phyloP scores from a whole-genome alignment of 2,888 invertebrate genomes.

The Deroplatys truncata region DNA sequence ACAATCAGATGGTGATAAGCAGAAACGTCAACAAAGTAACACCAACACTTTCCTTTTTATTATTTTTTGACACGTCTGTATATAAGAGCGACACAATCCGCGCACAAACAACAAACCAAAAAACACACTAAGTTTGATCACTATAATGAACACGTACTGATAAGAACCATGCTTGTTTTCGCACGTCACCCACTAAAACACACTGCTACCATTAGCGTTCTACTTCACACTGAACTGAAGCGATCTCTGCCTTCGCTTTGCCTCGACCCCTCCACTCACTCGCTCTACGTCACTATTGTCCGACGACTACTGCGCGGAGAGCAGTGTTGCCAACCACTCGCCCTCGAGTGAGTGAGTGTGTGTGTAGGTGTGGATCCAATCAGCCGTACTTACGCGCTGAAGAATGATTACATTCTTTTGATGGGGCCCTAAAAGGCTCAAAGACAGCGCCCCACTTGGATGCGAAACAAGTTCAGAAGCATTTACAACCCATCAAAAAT shows the following conservation, averaged over 20 bases:
- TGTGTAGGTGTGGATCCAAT: neutral
- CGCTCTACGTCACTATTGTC: neutral
- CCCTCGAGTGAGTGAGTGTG: neutral
- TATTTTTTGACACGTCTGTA: neutral
- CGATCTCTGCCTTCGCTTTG: neutral
- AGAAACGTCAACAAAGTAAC: neutral
- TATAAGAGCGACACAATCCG: neutral
- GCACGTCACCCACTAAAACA: neutral
- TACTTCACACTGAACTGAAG: neutral
- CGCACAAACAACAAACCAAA: neutral
- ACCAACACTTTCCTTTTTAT: neutral
- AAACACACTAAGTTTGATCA: neutral
- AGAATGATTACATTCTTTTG: neutral
- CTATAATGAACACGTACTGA: neutral
- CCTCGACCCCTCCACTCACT: neutral
- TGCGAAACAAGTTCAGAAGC: too few relatives aligned
- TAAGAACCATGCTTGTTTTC: neutral
- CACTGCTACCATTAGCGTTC: neutral
- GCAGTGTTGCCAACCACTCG: neutral
- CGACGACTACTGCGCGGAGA: neutral
- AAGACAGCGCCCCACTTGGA: too few relatives aligned
- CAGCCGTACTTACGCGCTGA: neutral
- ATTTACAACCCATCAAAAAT: too few relatives aligned
- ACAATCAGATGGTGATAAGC: neutral
- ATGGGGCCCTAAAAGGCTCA: neutral